Evolutionary conservation across 1,140 invertebrate genomes (phyloP).

Genomic region (Neodiprion lecontei): DNA sequence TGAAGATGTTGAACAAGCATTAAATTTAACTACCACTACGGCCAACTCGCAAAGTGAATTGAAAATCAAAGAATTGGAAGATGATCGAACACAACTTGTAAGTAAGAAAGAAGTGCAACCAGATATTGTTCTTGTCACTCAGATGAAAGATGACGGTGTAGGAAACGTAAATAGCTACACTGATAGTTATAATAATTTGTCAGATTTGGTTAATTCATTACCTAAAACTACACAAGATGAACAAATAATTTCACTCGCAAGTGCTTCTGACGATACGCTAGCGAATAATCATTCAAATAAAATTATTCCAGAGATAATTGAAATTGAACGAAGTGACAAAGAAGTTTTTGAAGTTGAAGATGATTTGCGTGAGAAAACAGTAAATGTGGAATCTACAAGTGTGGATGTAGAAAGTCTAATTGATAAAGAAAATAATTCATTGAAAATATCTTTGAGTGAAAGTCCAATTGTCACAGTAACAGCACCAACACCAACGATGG

Average conservation of each 20-base stretch:
- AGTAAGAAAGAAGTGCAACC: slow-evolving; percentile 23
- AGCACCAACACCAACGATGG: slow-evolving; percentile 46
- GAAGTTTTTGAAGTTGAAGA: background rate
- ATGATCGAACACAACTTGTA: background rate
- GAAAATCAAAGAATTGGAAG: background rate
- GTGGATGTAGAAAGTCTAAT: background rate
- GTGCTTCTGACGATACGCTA: too few species aligned
- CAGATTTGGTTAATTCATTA: slow-evolving; percentile 50
- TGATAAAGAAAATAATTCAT: background rate
- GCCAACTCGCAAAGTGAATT: too few species aligned
- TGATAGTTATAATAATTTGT: slow-evolving; percentile 37
- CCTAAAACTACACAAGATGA: slow-evolving; percentile 41
- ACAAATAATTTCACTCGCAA: slow-evolving; percentile 26
- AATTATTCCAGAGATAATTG: slow-evolving; percentile 10
- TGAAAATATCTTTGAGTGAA: slow-evolving; percentile 8
- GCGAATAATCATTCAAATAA: background rate
- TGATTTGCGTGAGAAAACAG: background rate
- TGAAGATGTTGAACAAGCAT: too few species aligned
- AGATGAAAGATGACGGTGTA: slow-evolving; percentile 14
- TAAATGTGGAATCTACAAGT: background rate
- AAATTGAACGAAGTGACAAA: background rate
- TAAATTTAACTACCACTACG: too few species aligned
- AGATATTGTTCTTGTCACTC: slow-evolving; percentile 36
- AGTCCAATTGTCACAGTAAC: slow-evolving; percentile 41
- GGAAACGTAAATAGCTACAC: background rate